Conservation (phyloP, 2,797 vertebrate genomes). For the Urophycis tenuis region DNA sequence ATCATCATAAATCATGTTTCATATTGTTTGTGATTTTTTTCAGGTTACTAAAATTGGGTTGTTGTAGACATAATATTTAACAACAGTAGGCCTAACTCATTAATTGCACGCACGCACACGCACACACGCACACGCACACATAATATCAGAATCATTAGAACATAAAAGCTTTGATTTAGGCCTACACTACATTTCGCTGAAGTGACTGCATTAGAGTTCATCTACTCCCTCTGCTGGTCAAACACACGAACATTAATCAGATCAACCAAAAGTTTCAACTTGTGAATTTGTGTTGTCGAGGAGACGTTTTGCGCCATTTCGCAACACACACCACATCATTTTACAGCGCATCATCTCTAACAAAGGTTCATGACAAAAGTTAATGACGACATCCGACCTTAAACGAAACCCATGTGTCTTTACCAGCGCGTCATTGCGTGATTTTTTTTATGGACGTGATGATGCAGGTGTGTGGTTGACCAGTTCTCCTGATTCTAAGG, state of each 20-base stretch:
- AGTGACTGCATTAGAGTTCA: background rate
- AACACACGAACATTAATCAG: background rate
- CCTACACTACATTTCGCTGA: background rate
- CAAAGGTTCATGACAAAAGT: no score
- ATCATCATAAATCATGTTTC: background rate
- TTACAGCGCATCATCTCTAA: no score
- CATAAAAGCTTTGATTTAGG: background rate
- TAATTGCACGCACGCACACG: no score
- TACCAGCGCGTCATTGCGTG: background rate
- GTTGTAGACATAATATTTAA: no score
- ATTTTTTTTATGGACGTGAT: no score
- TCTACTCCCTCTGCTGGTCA: constrained; percentile 45
- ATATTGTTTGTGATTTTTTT: background rate
- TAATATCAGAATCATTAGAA: constrained; percentile 6
- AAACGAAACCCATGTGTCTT: background rate
- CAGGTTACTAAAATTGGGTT: no score
- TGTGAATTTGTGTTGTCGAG: background rate
- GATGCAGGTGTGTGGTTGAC: no score
- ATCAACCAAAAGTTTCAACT: background rate
- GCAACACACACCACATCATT: no score
- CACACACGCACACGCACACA: no score
- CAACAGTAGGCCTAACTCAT: no score
- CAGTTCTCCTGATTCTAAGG: no score
- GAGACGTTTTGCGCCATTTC: background rate
- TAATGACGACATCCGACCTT: background rate